phyloP scores from a whole-genome alignment of 1,140 invertebrate genomes.

The Drosophila rufa region DNA sequence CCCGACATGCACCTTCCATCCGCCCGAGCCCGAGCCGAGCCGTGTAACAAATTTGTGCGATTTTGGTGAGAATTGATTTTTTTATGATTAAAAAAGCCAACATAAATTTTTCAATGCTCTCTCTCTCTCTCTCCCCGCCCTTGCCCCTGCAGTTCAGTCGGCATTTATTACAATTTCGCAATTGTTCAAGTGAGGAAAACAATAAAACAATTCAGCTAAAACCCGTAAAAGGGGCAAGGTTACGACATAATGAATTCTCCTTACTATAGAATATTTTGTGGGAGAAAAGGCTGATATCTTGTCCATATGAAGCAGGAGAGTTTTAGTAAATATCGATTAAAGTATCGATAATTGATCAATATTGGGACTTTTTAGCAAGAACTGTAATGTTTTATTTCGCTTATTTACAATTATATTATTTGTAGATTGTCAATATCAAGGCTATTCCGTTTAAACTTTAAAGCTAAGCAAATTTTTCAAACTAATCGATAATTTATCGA shows the following conservation, averaged over 20 bases:
- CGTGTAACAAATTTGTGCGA: slow-evolving; percentile 67
- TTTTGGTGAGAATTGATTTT: slow-evolving; percentile 67
- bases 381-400: no score
- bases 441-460: neutral
- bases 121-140: neutral
- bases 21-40: slow-evolving; percentile 1
- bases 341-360: neutral
- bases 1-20: slow-evolving; percentile 5
- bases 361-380: neutral
- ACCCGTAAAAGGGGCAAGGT: neutral
- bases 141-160: neutral
- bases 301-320: neutral
- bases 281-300: neutral
- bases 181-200: slow-evolving; percentile 45
- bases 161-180: slow-evolving; percentile 62
- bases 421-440: neutral
- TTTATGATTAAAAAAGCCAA: slow-evolving; percentile 71
- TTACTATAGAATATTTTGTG: neutral
- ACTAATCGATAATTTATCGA: neutral
- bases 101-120: slow-evolving; percentile 56
- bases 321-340: neutral
- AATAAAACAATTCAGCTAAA: slow-evolving; percentile 20
- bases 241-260: neutral
- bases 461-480: neutral
- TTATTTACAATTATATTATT: neutral